These are phyloP conservation scores for Artibeus lituratus DNA, from an alignment of 2,797 vertebrate species.

Conservation along the genomic window DNA sequence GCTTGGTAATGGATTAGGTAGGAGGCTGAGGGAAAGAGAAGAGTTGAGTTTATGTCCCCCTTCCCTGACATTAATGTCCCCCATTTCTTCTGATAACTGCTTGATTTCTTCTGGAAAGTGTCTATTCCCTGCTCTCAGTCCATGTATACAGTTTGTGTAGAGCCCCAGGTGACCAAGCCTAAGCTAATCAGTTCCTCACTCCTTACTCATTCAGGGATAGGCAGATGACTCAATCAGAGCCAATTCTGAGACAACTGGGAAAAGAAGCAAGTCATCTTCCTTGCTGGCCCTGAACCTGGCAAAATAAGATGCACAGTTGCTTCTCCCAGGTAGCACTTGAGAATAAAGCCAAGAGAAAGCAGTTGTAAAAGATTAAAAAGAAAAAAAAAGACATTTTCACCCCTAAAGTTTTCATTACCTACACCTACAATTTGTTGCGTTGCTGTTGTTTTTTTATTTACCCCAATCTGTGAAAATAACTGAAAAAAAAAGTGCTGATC, in stretches of 20 bases:
- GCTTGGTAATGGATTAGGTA: background rate
- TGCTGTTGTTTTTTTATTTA: background rate
- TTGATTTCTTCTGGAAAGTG: background rate
- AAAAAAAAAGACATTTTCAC: background rate
- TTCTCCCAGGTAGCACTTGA: background rate
- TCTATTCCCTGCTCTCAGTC: background rate
- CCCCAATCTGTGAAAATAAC: background rate
- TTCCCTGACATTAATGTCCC: background rate
- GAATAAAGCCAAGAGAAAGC: background rate
- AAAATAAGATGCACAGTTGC: background rate
- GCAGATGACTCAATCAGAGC: slow-evolving; percentile 5
- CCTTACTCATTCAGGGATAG: background rate
- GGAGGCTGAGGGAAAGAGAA: background rate
- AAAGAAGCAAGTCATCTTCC: background rate
- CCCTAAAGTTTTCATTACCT: background rate
- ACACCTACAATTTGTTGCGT: background rate
- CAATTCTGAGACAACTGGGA: background rate
- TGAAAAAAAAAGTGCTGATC: background rate
- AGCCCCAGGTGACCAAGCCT: background rate
- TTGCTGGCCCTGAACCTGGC: background rate
- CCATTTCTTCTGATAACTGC: background rate
- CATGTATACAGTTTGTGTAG: background rate
- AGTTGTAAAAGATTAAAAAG: background rate
- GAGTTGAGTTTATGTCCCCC: background rate
- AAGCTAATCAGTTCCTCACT: background rate